These are phyloP conservation scores for Drosophila colorata DNA, from an alignment of 2,888 invertebrate genomes.

Conservation along the genomic window DNA sequence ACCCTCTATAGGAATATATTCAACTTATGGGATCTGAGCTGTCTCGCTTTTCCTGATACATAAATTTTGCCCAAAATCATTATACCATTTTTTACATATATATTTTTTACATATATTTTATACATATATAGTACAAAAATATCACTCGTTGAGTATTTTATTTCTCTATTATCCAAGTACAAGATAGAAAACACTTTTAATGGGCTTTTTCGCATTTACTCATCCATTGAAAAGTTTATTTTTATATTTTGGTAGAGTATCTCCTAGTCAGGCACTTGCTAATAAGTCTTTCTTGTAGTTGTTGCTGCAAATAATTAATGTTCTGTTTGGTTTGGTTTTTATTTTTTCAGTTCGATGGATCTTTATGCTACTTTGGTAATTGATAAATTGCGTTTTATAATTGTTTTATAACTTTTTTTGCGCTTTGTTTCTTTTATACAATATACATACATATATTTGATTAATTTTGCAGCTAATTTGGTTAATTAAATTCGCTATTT, in stretches of 20 bases:
- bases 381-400: slow-evolving; percentile 57
- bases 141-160: too few relatives aligned
- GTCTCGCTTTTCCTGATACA: too few relatives aligned
- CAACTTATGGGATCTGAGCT: too few relatives aligned
- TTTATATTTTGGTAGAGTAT: neutral
- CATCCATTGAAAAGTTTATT: too few relatives aligned
- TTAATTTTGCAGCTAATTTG: slow-evolving; percentile 65
- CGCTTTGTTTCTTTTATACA: slow-evolving; percentile 4
- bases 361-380: slow-evolving; percentile 44
- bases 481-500: slow-evolving; percentile 74
- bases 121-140: too few relatives aligned
- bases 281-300: neutral
- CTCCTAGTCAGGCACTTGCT: neutral
- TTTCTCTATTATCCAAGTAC: too few relatives aligned
- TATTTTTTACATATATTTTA: too few relatives aligned
- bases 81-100: too few relatives aligned
- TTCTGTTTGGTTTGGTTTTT: neutral
- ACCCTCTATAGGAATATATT: too few relatives aligned
- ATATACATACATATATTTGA: slow-evolving; percentile 35
- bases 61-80: too few relatives aligned
- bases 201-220: too few relatives aligned
- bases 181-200: too few relatives aligned
- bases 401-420: slow-evolving; percentile 29
- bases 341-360: neutral
- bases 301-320: neutral